Evolutionary conservation across 37 sponge, comb jelly and placozoan species (phyloP).

Genomic region (Bolinopsis microptera): DNA sequence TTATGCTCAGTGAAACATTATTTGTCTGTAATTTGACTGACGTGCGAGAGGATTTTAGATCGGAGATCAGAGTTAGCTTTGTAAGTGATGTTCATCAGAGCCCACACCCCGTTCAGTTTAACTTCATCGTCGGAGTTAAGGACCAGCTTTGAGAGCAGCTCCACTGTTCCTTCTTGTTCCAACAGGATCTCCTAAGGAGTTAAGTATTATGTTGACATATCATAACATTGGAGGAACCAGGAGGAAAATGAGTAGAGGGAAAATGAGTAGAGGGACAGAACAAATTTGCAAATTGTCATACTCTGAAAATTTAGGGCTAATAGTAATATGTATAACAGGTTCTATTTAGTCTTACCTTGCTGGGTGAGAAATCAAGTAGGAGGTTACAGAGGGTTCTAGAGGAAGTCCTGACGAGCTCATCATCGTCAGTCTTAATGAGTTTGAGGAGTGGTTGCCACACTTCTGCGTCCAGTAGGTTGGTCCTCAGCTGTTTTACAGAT

Average conservation of each 20-base stretch:
- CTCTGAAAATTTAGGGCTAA: no score
- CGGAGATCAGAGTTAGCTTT: slow-evolving; percentile 61
- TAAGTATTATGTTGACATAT: no score
- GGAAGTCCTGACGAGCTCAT: slow-evolving; percentile 67
- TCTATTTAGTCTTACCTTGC: slow-evolving; percentile 70
- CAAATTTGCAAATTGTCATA: no score
- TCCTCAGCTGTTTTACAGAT: slow-evolving; percentile 75
- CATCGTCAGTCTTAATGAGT: slow-evolving; percentile 62
- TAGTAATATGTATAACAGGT: no score
- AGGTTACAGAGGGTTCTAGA: slow-evolving; percentile 72
- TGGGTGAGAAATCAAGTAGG: slow-evolving; percentile 75
- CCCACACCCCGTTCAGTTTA: slow-evolving; percentile 63
- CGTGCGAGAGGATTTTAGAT: slow-evolving; percentile 51
- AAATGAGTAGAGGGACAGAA: no score
- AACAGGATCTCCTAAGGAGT: slow-evolving; percentile 60
- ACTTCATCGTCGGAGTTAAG: slow-evolving; percentile 58
- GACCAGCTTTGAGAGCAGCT: slow-evolving; percentile 16
- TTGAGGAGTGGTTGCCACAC: slow-evolving; percentile 70
- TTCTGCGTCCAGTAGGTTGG: slow-evolving; percentile 68
- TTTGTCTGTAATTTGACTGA: no score
- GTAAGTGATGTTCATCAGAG: slow-evolving; percentile 65
- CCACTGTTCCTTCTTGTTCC: slow-evolving; percentile 60
- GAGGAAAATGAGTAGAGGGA: no score
- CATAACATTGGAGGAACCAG: no score
- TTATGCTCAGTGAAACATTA: no score